Percentiles rank a stretch among this genome's conserved stretches.
phyloP scores from a whole-genome alignment of 2,888 invertebrate genomes.

The Phorcus lineatus region DNA sequence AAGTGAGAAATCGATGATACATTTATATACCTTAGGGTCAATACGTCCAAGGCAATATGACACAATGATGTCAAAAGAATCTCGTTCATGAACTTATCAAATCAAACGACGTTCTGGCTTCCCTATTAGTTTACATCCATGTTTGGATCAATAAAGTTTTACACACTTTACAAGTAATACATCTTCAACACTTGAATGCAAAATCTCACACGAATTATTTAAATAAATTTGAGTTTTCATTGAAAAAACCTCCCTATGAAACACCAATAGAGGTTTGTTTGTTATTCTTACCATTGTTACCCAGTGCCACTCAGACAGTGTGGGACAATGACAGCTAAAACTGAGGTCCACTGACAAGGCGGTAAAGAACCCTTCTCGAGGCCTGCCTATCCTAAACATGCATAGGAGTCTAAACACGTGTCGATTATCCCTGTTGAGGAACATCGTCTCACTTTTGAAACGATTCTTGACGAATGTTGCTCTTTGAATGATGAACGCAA shows the following conservation, averaged over 20 bases:
- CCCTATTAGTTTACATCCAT: background rate
- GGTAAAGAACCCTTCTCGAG: no score
- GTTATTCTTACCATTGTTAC: no score
- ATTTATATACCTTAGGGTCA: no score
- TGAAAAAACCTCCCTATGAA: no score
- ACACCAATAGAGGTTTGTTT: no score
- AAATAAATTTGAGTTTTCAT: no score
- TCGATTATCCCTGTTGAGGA: background rate
- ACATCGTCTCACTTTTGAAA: background rate
- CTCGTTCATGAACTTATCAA: background rate
- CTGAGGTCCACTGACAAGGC: no score
- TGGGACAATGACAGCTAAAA: no score
- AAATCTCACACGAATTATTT: no score
- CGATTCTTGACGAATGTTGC: background rate
- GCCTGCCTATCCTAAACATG: background rate
- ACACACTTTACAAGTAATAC: background rate
- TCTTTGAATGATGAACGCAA: background rate
- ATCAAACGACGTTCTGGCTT: background rate
- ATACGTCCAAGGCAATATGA: background rate
- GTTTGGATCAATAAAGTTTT: background rate
- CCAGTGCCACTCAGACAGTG: no score
- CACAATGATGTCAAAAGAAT: background rate
- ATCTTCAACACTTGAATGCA: no score
- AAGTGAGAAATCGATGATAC: no score
- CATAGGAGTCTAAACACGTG: background rate